These are phyloP conservation scores for Halcyon chelicuti DNA, from an alignment of 2,797 vertebrate species.

Conservation along the genomic window DNA sequence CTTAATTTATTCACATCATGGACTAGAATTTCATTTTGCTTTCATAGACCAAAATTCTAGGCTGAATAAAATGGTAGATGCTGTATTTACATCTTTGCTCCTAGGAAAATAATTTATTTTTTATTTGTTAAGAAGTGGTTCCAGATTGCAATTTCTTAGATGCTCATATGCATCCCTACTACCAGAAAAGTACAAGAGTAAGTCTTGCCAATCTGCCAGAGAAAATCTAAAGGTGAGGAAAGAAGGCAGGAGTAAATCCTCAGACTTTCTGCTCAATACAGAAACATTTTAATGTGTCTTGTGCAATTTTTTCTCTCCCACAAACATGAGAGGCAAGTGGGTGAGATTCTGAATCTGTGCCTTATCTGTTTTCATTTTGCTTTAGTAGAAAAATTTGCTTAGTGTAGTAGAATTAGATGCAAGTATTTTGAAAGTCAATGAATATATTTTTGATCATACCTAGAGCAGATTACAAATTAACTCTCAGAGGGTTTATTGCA, in stretches of 20 bases:
- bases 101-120: not conserved
- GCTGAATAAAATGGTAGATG: not conserved
- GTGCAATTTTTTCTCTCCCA: not conserved
- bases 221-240: not conserved
- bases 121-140: not conserved
- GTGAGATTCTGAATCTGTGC: not conserved
- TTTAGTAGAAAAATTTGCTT: not conserved
- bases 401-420: not conserved
- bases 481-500: not conserved
- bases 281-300: not conserved
- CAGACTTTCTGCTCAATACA: not conserved
- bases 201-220: not conserved
- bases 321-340: rapidly evolving
- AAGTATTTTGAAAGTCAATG: not conserved
- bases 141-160: not conserved
- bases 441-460: not conserved
- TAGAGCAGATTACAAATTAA: not conserved
- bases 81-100: not conserved
- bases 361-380: not conserved
- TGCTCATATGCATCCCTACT: not conserved
- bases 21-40: not conserved
- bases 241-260: not conserved
- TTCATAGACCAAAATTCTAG: not conserved
- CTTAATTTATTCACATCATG: not conserved
- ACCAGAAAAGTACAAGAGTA: not conserved